A percentile compares a stretch with the other conserved stretches of the same genome.
phyloP scores from a whole-genome alignment of 1,140 invertebrate genomes.

The Cylas formicarius region DNA sequence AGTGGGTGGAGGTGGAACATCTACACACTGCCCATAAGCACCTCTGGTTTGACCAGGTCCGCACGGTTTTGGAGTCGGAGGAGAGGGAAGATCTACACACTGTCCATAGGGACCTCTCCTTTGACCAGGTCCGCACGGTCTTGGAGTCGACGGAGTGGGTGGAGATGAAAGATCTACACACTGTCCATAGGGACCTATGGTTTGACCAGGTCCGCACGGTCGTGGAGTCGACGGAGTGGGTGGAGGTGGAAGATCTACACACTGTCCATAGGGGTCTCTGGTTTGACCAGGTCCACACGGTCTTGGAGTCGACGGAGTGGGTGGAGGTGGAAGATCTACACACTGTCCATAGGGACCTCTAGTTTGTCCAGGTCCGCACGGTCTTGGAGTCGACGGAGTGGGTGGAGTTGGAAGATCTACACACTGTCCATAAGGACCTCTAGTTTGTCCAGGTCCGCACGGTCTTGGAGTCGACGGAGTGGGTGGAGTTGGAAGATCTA shows the following conservation, averaged over 20 bases:
- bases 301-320: constrained; percentile 4
- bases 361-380: constrained; percentile 19
- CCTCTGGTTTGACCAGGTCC: not conserved
- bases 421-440: constrained; percentile 19
- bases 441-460: constrained; percentile 22
- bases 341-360: constrained; percentile 17
- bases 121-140: constrained; percentile 11
- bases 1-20: not conserved
- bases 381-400: constrained; percentile 8
- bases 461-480: constrained; percentile 1
- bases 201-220: constrained; percentile 1
- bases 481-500: not conserved
- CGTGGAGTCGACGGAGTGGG: not conserved
- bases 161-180: constrained; percentile 4
- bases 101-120: not conserved
- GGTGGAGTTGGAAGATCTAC: constrained; percentile 11
- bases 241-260: constrained; percentile 5
- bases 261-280: constrained; percentile 17
- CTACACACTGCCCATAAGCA: constrained; percentile 1
- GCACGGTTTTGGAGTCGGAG: not conserved
- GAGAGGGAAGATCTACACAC: not conserved
- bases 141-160: constrained; percentile 3
- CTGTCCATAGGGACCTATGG: constrained; percentile 9
- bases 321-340: constrained; percentile 10
- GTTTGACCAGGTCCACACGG: constrained; percentile 17